Base-by-base conservation (phyloP, 2,888 invertebrate genomes). In the Cataglyphis cursor region DNA sequence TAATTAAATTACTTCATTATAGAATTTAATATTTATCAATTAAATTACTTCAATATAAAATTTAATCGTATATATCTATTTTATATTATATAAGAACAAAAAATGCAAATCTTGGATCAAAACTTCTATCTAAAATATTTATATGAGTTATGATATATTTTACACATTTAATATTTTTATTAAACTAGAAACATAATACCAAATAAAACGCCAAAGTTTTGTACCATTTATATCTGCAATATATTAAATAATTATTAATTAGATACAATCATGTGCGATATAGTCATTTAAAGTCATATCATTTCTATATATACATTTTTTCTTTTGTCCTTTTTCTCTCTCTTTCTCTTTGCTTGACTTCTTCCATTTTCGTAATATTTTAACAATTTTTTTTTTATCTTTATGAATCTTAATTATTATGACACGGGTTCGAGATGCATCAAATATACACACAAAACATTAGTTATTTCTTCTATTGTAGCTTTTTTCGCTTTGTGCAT, bases 231-330 rank as follows among this genome's bases (percentile, higher is more conserved):
- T 93, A 90, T 93, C 91, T 93, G 91, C 91, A 94, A 93, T 93
- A 94, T 94, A 94, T 94, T 94, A 94, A 94, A 94, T 94, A 93
- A 93, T 93, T 93, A 93, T 92, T 91, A 92, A 91, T 92, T 92
- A 93, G 91, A 93, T 93, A 94, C 93, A 94, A 90, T 89, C 83
- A 88, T 93, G 89, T 92, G 93, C 92, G 92, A 92, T 91, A 93
- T 92, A 93, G 88, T 93, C 89, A 90, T 90, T 93, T 90, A 87
- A 91, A 90, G 90, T 92, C 91, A 92, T 91, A 82, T 81, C 81
- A 82, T 68, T 89, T 90, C 86, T 93, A 94, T 93, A 94, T 93
- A 90, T 94, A 94, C 93, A 94, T 90, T 91, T 91, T 86, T 83
- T 80, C 73, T 51, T n/a, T 51, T 51, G 51, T 51, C 6, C 6